Base-by-base conservation (phyloP, 2,888 invertebrate genomes). In the Cosmopolites sordidus region DNA sequence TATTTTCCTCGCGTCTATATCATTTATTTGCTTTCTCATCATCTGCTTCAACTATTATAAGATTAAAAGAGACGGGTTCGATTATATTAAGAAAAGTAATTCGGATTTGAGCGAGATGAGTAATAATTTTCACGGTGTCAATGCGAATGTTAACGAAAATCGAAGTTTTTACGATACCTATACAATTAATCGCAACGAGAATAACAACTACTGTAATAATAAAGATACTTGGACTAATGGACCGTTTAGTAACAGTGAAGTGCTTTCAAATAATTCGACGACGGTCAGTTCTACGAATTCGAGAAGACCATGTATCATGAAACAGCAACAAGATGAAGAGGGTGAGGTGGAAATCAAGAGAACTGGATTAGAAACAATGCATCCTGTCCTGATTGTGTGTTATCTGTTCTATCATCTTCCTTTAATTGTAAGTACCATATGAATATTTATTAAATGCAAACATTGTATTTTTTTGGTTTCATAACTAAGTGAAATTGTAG, bases 361-460 rank as follows among this genome's bases (percentile, higher is more conserved):
- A 58, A 72, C 70, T 12, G 74, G 74, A 39, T 65, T 68, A 72
- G 77, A 66, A 70, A 79, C 68, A 60, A 75, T 71, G 63, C 76
- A 59, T 75, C 81, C 60, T 64, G 76, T 81, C 41, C 68, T 81
- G 53, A 75, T 78, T 51, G 77, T 81, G 16, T 80, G 80, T 64
- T 81, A 81, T 66, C 64, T 78, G 47, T 76, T 81, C 65, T 79
- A 82, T 65, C 81, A 82, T 65, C 65, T 82, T 40, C 83, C 83
- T 1, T 69, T 81, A 12, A 69, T 83, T 73, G 83, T 83, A 69
- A 81, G 79, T 78, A 59, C 16, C n/a, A n/a, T n/a, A n/a, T n/a
- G n/a, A n/a, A n/a, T n/a, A n/a, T n/a, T n/a, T n/a, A n/a, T n/a
- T n/a, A n/a, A n/a, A n/a, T n/a, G n/a, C n/a, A n/a, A n/a, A n/a